Conservation (phyloP, 2,888 invertebrate genomes). For the Dynastes hyllus region DNA sequence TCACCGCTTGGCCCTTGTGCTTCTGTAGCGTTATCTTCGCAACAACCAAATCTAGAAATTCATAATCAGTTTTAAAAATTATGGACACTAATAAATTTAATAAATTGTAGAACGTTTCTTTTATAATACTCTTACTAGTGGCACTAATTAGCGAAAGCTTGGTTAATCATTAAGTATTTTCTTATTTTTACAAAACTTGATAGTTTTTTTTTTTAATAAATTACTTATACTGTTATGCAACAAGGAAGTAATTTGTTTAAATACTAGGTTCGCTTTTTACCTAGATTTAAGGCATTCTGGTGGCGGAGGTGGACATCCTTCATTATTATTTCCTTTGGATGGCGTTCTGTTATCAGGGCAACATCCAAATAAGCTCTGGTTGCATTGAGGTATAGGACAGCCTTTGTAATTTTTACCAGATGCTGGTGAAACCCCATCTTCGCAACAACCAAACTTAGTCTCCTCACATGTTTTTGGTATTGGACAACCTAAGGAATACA, state of each 20-base stretch:
- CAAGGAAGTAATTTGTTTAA: too few species aligned
- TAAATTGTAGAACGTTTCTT: too few species aligned
- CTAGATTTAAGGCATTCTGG: conserved; percentile 76
- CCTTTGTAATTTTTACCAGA: conserved; percentile 81
- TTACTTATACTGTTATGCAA: too few species aligned
- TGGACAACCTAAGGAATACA: conserved; percentile 76
- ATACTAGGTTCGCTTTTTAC: conserved; percentile 64
- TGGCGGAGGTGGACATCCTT: conserved; percentile 84
- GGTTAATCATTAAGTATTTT: too few species aligned
- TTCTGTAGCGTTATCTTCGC: conserved; percentile 83
- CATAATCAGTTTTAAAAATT: conserved; percentile 58
- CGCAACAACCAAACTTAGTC: conserved; percentile 86
- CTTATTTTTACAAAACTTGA: too few species aligned
- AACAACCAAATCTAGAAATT: conserved; percentile 84
- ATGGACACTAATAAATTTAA: too few species aligned
- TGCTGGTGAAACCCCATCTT: conserved; percentile 87
- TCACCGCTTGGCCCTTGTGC: conserved; percentile 72
- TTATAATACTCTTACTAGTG: too few species aligned
- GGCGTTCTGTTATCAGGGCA: conserved; percentile 86
- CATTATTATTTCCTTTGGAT: conserved; percentile 86
- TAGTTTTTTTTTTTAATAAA: too few species aligned
- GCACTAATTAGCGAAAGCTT: too few species aligned
- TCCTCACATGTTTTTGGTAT: conserved; percentile 84
- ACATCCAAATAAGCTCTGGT: conserved; percentile 89
- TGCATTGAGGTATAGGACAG: conserved; percentile 84